These are phyloP conservation scores for Cynopterus brachyotis DNA, from an alignment of 2,113 vertebrate genomes.

Conservation along the genomic window DNA sequence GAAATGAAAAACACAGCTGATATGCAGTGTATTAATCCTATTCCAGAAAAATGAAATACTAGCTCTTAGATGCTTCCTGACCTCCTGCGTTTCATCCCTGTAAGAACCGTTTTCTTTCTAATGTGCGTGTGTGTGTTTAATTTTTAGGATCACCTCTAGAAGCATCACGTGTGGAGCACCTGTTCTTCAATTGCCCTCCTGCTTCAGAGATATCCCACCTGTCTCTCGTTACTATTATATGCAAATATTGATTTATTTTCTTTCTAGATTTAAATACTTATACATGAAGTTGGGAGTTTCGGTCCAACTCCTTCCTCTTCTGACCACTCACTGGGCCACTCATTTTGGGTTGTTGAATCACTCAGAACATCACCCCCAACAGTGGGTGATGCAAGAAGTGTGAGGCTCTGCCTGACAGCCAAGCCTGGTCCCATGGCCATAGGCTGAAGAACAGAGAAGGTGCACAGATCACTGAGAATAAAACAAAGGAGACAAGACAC, in stretches of 20 bases:
- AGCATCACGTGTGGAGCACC: no score
- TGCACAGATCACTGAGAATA: not conserved
- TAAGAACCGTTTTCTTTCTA: not conserved
- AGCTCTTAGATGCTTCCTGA: not conserved
- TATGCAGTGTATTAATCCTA: not conserved
- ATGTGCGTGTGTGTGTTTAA: not conserved
- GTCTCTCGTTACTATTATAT: rapidly evolving
- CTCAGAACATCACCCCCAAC: not conserved
- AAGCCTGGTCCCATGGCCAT: rapidly evolving
- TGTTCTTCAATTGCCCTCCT: not conserved
- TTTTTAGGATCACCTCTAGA: not conserved
- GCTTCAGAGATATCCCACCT: no score
- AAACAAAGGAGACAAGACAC: not conserved
- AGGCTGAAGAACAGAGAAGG: not conserved
- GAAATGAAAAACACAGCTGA: not conserved
- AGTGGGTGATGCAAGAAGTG: not conserved
- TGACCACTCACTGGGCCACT: no score
- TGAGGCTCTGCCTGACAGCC: not conserved
- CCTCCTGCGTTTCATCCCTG: not conserved
- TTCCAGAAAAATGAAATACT: not conserved
- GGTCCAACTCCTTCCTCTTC: not conserved
- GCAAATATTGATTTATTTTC: not conserved
- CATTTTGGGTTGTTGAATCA: no score
- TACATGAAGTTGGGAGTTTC: not conserved
- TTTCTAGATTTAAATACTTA: not conserved